Evolutionary conservation across 2,797 vertebrate genomes (phyloP).

Genomic region (Aldrovandia affinis): DNA sequence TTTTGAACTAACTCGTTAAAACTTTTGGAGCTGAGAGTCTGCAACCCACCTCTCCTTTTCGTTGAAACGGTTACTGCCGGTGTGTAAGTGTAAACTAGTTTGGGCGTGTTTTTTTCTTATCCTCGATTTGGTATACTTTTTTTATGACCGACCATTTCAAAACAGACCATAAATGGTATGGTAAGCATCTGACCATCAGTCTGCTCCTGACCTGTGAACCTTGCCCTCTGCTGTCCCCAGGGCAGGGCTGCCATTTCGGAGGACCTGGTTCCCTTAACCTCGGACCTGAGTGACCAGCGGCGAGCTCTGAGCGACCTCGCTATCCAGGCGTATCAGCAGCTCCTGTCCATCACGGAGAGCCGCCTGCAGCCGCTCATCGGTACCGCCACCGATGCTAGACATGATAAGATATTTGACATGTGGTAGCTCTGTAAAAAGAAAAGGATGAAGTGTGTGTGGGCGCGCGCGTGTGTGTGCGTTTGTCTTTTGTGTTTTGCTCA

Average conservation of each 20-base stretch:
- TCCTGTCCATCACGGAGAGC: constrained; percentile 70
- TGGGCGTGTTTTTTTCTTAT: neutral
- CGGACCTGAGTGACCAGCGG: constrained; percentile 62
- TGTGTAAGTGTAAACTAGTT: too few relatives aligned
- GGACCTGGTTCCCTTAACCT: constrained; percentile 52
- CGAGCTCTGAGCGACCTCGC: constrained; percentile 68
- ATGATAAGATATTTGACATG: too few relatives aligned
- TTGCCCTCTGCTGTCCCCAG: constrained; percentile 40
- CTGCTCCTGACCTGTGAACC: too few relatives aligned
- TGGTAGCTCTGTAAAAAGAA: too few relatives aligned
- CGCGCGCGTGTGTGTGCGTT: too few relatives aligned
- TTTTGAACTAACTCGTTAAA: neutral
- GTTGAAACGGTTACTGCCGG: neutral
- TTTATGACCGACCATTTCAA: too few relatives aligned
- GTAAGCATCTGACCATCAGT: neutral
- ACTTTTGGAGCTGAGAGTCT: neutral
- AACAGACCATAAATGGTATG: neutral
- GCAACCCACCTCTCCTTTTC: neutral
- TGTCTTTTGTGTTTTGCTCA: too few relatives aligned
- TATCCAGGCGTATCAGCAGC: constrained; percentile 83
- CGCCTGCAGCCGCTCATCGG: constrained; percentile 75
- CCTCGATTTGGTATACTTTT: too few relatives aligned
- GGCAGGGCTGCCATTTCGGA: constrained; percentile 50
- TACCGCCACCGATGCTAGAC: too few relatives aligned
- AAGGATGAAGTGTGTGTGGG: neutral